These are phyloP conservation scores for Drosophila parthenogenetica DNA, from an alignment of 2,888 invertebrate species.

Conservation along the genomic window DNA sequence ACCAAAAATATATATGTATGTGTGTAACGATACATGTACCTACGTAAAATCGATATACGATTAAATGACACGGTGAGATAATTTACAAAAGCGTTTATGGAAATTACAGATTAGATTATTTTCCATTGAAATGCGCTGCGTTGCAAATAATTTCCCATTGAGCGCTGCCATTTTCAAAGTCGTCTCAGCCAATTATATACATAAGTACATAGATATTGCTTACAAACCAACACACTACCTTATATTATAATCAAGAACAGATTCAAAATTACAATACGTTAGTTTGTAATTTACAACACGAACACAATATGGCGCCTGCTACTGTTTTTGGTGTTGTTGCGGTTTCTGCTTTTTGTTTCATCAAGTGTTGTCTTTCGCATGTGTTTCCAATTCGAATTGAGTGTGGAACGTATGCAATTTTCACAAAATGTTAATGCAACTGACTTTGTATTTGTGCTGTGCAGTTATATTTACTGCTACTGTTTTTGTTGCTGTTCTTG, in stretches of 20 bases:
- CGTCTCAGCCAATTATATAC: conserved; percentile 29
- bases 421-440: conserved; percentile 55
- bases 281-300: conserved; percentile 70
- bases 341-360: conserved; percentile 21
- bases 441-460: conserved; percentile 30
- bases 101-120: conserved; percentile 38
- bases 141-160: conserved; percentile 35
- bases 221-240: neutral
- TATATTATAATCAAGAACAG: conserved; percentile 53
- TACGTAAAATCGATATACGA: conserved; percentile 11
- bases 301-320: conserved; percentile 45
- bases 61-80: neutral
- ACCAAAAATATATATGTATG: conserved; percentile 10
- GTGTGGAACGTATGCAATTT: conserved; percentile 32
- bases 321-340: conserved; percentile 42
- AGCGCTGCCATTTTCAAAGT: conserved; percentile 50
- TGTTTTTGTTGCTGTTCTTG: conserved; percentile 25
- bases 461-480: conserved; percentile 17
- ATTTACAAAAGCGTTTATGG: conserved; percentile 21
- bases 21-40: neutral
- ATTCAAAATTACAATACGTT: conserved; percentile 49
- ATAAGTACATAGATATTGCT: conserved; percentile 6
- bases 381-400: conserved; percentile 57
- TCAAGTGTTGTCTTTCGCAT: conserved; percentile 38
- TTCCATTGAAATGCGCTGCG: conserved; percentile 35